Conservation (phyloP, 2,797 vertebrate genomes). For the Microctenopoma steveboyesi region DNA sequence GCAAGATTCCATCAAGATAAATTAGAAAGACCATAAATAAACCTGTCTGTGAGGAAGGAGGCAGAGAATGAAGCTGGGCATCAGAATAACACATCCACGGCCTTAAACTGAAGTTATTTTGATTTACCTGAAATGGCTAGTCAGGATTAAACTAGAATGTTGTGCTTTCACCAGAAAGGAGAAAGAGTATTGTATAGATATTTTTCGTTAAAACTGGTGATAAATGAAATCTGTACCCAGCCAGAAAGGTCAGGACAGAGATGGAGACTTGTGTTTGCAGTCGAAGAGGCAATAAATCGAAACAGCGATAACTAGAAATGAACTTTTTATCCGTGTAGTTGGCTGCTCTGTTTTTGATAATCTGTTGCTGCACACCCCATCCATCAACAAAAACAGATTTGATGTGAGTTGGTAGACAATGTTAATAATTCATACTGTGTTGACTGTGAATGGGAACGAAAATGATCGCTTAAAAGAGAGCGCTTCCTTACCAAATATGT, state of each 20-base stretch:
- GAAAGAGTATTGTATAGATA: slow-evolving; percentile 44
- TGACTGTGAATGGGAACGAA: slow-evolving; percentile 11
- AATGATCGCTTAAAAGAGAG: not conserved
- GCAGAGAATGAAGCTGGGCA: slow-evolving; percentile 48
- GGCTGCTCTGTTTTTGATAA: slow-evolving; percentile 40
- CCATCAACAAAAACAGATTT: slow-evolving; percentile 32
- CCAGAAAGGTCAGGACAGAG: slow-evolving; percentile 61
- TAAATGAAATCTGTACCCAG: slow-evolving; percentile 68
- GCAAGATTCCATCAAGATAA: slow-evolving; percentile 55
- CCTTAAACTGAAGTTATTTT: slow-evolving; percentile 49
- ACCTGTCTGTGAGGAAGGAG: slow-evolving; percentile 47
- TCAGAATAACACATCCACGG: slow-evolving; percentile 28
- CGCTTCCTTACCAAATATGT: not conserved
- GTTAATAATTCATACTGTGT: slow-evolving; percentile 27
- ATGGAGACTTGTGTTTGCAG: slow-evolving; percentile 51
- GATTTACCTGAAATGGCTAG: slow-evolving; percentile 53
- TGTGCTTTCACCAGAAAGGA: slow-evolving; percentile 59
- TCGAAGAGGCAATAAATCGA: slow-evolving; percentile 45
- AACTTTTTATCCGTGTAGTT: slow-evolving; percentile 46
- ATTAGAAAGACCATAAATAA: slow-evolving; percentile 63
- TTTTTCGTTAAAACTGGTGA: slow-evolving; percentile 65
- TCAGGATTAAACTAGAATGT: slow-evolving; percentile 16
- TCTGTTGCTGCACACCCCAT: slow-evolving; percentile 25
- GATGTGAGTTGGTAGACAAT: slow-evolving; percentile 11
- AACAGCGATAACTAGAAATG: slow-evolving; percentile 57